Conservation (phyloP, 2,888 invertebrate genomes). For the Calameuta pallipes region DNA sequence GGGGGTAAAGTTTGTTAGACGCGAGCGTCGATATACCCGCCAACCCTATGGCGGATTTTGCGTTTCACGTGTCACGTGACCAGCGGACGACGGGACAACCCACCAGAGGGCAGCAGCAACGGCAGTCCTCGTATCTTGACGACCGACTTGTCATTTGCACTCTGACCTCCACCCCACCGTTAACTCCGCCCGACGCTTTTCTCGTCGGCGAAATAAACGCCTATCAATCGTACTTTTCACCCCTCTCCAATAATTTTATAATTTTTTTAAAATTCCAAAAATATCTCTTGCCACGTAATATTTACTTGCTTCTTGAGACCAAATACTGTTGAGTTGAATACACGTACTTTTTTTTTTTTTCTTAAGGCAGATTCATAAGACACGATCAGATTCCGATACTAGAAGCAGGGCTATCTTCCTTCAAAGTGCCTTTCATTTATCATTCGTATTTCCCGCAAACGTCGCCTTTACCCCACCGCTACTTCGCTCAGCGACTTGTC, state of each 20-base stretch:
- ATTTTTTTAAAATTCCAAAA: not conserved
- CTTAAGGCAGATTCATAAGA: too few relatives aligned
- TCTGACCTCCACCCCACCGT: not conserved
- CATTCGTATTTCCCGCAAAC: not conserved
- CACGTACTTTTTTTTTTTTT: too few relatives aligned
- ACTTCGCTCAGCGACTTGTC: not conserved
- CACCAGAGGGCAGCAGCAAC: not conserved
- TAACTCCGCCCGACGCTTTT: not conserved
- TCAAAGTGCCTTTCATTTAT: not conserved
- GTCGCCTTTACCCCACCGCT: not conserved
- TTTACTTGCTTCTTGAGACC: too few relatives aligned
- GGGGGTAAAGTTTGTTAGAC: slow-evolving; percentile 28
- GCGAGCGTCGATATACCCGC: not conserved
- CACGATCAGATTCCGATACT: not conserved
- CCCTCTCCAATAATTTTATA: not conserved
- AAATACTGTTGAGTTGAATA: too few relatives aligned
- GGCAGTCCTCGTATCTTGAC: slow-evolving; percentile 30
- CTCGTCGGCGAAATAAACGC: not conserved
- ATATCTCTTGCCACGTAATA: too few relatives aligned
- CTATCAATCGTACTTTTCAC: not conserved
- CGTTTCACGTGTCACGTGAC: not conserved
- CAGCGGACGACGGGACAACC: not conserved
- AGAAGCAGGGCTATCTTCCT: not conserved
- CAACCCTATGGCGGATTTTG: not conserved
- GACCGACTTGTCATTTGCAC: slow-evolving; percentile 34